Evolutionary conservation across 2,113 vertebrate genomes (phyloP).

Genomic region (Cathartes aura): DNA sequence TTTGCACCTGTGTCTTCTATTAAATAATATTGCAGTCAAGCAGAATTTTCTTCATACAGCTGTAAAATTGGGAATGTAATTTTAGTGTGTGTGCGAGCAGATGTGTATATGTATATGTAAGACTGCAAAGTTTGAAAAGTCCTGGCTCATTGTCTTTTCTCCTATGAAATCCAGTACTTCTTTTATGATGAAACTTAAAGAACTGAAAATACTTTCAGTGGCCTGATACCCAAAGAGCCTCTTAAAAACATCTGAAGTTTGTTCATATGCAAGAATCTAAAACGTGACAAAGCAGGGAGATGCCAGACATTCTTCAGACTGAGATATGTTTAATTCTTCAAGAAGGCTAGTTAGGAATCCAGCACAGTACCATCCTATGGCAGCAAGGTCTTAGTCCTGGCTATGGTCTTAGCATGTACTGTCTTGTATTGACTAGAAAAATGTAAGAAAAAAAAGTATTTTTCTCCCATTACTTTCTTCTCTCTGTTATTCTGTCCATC

Average conservation of each 20-base stretch:
- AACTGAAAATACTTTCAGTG: not conserved
- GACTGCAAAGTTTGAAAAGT: not conserved
- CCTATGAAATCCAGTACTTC: not conserved
- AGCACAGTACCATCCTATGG: not conserved
- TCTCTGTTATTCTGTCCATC: not conserved
- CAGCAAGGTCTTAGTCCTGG: not conserved
- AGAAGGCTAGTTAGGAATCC: not conserved
- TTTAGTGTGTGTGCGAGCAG: not conserved
- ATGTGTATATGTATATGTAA: not conserved
- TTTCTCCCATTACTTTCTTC: not conserved
- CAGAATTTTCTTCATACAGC: not conserved
- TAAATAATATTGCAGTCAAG: not conserved
- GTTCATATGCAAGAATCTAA: not conserved
- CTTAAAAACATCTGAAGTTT: not conserved
- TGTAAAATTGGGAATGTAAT: not conserved
- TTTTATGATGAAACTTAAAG: not conserved
- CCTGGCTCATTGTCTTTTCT: not conserved
- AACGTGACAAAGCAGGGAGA: not conserved
- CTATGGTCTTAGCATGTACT: not conserved
- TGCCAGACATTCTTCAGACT: conserved; percentile 5
- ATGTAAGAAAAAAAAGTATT: not conserved
- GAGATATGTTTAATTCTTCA: not conserved
- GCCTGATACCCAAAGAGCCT: not conserved
- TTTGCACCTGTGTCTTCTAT: not conserved
- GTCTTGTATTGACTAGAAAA: not conserved